Evolutionary conservation across 2,113 vertebrate genomes (phyloP).

Genomic region (zebrafish (Danio rerio)): DNA sequence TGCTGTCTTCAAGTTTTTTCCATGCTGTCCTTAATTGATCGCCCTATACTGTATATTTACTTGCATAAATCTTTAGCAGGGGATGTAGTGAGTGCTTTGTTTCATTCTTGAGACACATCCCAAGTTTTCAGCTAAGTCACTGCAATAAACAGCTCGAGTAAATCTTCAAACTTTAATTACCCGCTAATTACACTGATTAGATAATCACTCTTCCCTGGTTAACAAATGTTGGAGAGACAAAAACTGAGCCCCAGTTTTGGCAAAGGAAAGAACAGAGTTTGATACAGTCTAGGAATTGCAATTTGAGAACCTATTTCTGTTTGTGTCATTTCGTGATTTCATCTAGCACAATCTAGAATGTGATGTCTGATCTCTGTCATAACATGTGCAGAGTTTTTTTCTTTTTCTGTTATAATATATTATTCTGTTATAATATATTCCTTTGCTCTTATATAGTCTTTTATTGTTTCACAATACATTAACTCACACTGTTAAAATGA

Average conservation of each 20-base stretch:
- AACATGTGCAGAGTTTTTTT: background rate
- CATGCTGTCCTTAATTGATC: too few species aligned
- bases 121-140: background rate
- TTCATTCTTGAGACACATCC: background rate
- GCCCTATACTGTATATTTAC: background rate
- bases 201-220: slow-evolving; percentile 12
- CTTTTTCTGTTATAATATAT: background rate
- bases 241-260: background rate
- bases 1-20: too few species aligned
- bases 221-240: background rate
- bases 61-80: background rate
- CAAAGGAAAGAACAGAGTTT: background rate
- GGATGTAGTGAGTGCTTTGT: background rate
- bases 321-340: slow-evolving; percentile 1
- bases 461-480: too few species aligned
- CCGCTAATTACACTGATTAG: slow-evolving; percentile 15
- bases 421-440: too few species aligned
- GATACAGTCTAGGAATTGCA: background rate
- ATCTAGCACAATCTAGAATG: background rate
- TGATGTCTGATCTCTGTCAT: slow-evolving; percentile 8
- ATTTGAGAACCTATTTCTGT: background rate
- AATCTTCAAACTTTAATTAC: slow-evolving; percentile 25
- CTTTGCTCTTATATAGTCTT: too few species aligned
- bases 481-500: too few species aligned
- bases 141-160: background rate